Evolutionary conservation across 30 jellyfish, hydroid and myxozoan species (phyloP), one percentile per base, ranked within the genome.

Genomic region (Rhopilema esculentum): DNA sequence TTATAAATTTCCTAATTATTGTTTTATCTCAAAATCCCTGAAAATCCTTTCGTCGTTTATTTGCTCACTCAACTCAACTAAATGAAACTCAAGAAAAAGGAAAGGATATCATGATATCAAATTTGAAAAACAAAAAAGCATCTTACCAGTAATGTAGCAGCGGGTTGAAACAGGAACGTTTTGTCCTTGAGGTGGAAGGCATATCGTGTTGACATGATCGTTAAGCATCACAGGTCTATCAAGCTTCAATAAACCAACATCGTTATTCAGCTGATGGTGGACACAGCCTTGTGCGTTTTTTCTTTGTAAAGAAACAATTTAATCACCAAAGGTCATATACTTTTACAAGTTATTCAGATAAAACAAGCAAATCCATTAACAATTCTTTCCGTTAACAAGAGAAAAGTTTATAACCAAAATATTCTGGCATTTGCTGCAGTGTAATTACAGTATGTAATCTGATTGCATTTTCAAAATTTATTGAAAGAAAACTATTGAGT

Each of bases 101-200:
- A 64, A 17, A 64, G 74, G 74, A 2, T 17, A 64, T 20, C 17
- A 2, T 64, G 16, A 21, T n/a, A 20, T 64, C 6, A 21, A 20
- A 8, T 18, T 1, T 2, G 8, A 21, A 2, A 2, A 64, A 20
- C 27, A 25, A 1, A 6, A 21, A 25, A 1, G 20, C 4, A 1
- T 16, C 86, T 19, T 83, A 69, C 92, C 92, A 1, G 92, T 83
- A 27, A 83, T 83, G 92, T 2, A 83, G 81, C 92, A 83, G 18
- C 27, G 20, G 22, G 84, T 70, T 7, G 79, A 70, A 26, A 51
- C 86, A 29, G 85, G 69, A 12, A 72, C 86, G 8, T 76, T 28
- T 21, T 57, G 9, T 9, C 52, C 49, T 29, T 71, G 69, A 16
- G 66, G 26, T 0, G 92, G 92, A 19, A 83, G n/a, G 86, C 92